These are phyloP conservation scores for Muntiacus reevesi DNA, from an alignment of 2,113 vertebrate species.

Conservation along the genomic window DNA sequence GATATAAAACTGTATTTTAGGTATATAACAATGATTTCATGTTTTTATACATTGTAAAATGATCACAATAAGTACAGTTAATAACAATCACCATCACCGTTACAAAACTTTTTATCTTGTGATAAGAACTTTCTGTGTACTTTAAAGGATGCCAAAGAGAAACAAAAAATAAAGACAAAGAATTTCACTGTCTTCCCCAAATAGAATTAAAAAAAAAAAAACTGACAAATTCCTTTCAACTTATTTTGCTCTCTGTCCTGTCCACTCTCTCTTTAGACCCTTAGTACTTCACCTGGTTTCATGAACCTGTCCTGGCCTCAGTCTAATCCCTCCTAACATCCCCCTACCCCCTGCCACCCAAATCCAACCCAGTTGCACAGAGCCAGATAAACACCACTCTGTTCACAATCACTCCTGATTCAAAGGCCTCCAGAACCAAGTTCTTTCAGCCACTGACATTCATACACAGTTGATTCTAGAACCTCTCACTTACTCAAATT, in stretches of 20 bases:
- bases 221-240: not conserved
- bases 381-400: not conserved
- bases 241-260: not conserved
- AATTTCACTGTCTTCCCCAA: not conserved
- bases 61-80: not conserved
- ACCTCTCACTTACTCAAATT: not conserved
- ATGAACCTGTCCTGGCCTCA: not conserved
- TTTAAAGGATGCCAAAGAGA: not conserved
- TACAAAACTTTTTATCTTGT: not conserved
- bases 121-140: not conserved
- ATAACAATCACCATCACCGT: not conserved
- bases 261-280: not conserved
- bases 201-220: not conserved
- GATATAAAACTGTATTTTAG: not conserved
- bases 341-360: accelerated
- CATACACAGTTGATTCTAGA: not conserved
- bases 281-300: too few relatives aligned
- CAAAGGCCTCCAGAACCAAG: not conserved
- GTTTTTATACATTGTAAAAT: not conserved
- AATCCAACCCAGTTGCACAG: not conserved
- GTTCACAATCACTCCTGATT: not conserved
- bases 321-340: not conserved
- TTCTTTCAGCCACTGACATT: not conserved
- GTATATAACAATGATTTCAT: not conserved
- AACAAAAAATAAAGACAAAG: not conserved